Evolutionary conservation across 2,888 invertebrate species (phyloP).

Genomic region (Eledona agricola): DNA sequence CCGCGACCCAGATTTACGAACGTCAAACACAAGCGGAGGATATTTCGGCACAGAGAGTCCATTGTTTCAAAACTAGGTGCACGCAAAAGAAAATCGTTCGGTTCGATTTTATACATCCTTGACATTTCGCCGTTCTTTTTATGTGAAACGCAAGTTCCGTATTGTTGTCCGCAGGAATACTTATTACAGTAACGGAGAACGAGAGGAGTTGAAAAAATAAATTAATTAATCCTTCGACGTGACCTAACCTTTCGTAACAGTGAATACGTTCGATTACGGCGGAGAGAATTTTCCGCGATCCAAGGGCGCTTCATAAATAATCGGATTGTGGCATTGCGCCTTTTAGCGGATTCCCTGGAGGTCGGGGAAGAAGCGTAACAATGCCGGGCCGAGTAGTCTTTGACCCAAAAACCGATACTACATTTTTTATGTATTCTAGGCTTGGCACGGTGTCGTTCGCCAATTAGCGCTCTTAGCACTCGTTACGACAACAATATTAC

Average conservation of each 20-base stretch:
- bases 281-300: background rate
- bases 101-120: constrained; percentile 9
- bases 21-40: too few relatives aligned
- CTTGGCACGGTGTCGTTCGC: constrained; percentile 16
- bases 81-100: too few relatives aligned
- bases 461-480: constrained; percentile 9
- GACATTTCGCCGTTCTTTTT: constrained; percentile 9
- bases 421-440: constrained; percentile 6
- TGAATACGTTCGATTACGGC: background rate
- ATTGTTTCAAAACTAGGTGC: too few relatives aligned
- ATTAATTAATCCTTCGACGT: constrained; percentile 9
- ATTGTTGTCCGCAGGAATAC: constrained; percentile 12
- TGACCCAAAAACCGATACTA: constrained; percentile 16
- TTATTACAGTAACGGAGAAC: constrained; percentile 3
- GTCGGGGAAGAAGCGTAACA: too few relatives aligned
- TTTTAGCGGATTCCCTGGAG: too few relatives aligned
- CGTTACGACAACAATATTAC: background rate
- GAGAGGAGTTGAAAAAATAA: constrained; percentile 15
- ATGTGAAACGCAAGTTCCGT: constrained; percentile 13
- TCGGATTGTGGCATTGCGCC: too few relatives aligned
- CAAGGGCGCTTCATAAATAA: too few relatives aligned
- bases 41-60: too few relatives aligned
- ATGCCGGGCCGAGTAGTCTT: too few relatives aligned
- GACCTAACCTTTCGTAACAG: constrained; percentile 8
- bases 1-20: constrained; percentile 7